A percentile compares a stretch with the other conserved stretches of the same genome.
Evolutionary conservation across 2,888 invertebrate species (phyloP).

Genomic region (Apotomis capreana): DNA sequence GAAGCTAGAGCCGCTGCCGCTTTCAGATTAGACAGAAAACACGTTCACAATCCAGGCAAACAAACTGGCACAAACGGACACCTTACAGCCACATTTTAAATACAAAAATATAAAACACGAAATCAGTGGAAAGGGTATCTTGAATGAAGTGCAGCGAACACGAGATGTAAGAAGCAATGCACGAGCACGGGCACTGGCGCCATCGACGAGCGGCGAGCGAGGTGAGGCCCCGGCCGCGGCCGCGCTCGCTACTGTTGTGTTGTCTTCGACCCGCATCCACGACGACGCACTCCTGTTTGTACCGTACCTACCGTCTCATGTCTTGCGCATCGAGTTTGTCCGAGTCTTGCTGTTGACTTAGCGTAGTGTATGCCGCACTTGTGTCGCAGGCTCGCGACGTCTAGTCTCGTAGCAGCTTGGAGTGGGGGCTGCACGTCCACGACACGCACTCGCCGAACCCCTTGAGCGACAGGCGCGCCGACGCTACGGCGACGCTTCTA

Average conservation of each 20-base stretch:
- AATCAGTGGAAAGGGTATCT: slow-evolving; percentile 22
- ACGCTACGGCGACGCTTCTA: slow-evolving; percentile 63
- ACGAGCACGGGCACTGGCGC: slow-evolving; percentile 44
- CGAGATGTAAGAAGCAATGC: slow-evolving; percentile 25
- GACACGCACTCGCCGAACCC: slow-evolving; percentile 66
- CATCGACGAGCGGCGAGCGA: slow-evolving; percentile 39
- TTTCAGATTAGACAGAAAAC: slow-evolving; percentile 70
- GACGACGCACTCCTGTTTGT: slow-evolving; percentile 67
- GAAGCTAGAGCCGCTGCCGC: slow-evolving; percentile 70
- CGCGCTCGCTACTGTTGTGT: slow-evolving; percentile 44
- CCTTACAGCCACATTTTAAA: slow-evolving; percentile 50
- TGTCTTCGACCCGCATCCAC: slow-evolving; percentile 48
- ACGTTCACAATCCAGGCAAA: slow-evolving; percentile 52
- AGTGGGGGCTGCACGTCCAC: slow-evolving; percentile 73
- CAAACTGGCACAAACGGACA: slow-evolving; percentile 53
- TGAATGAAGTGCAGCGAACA: slow-evolving; percentile 26
- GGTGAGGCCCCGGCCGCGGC: slow-evolving; percentile 43
- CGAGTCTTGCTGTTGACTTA: slow-evolving; percentile 79
- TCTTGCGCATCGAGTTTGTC: slow-evolving; percentile 78
- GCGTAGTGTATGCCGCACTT: slow-evolving; percentile 81
- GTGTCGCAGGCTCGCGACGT: slow-evolving; percentile 69
- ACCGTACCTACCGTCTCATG: slow-evolving; percentile 74
- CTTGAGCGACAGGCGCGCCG: slow-evolving; percentile 78
- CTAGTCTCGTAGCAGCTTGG: slow-evolving; percentile 76
- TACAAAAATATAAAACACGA: slow-evolving; percentile 39